Conservation (phyloP, 2,797 vertebrate species). For the Fistularia commersonii region DNA sequence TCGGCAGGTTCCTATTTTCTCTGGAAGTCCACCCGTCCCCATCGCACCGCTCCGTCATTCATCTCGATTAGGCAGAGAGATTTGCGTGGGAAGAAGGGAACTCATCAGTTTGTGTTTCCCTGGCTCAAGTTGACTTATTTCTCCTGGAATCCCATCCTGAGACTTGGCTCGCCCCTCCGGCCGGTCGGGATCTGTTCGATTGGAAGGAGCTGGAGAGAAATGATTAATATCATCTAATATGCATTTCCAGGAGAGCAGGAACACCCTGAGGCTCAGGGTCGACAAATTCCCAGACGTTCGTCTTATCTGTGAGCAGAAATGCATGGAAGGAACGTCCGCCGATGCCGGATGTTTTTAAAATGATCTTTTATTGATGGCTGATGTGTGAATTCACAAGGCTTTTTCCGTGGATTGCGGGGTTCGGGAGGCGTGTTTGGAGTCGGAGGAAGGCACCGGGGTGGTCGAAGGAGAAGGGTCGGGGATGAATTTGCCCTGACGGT, state of each 20-base stretch:
- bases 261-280: too few relatives aligned
- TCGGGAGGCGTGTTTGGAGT: conserved; percentile 22
- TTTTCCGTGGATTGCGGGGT: conserved; percentile 22
- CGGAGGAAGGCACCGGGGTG: conserved; percentile 41
- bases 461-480: neutral
- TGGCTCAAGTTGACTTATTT: conserved; percentile 2
- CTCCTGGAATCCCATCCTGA: conserved; percentile 17
- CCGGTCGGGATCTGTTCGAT: conserved; percentile 21
- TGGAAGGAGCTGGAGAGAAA: conserved; percentile 1
- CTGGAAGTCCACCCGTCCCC: too few relatives aligned
- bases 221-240: too few relatives aligned
- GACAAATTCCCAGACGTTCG: too few relatives aligned
- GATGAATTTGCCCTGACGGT: conserved; percentile 27
- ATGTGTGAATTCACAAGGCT: conserved; percentile 23
- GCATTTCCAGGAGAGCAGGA: too few relatives aligned
- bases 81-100: too few relatives aligned
- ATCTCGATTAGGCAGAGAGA: too few relatives aligned
- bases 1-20: too few relatives aligned
- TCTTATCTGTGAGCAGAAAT: too few relatives aligned
- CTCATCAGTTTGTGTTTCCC: conserved; percentile 24
- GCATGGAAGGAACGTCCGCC: too few relatives aligned
- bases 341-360: too few relatives aligned
- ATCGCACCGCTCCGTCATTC: too few relatives aligned
- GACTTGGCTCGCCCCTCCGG: conserved; percentile 17
- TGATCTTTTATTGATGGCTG: conserved; percentile 54